Percentiles rank a stretch among this genome's conserved stretches.
phyloP scores from a whole-genome alignment of 2,888 invertebrate genomes.

The Nymphalis polychloros region DNA sequence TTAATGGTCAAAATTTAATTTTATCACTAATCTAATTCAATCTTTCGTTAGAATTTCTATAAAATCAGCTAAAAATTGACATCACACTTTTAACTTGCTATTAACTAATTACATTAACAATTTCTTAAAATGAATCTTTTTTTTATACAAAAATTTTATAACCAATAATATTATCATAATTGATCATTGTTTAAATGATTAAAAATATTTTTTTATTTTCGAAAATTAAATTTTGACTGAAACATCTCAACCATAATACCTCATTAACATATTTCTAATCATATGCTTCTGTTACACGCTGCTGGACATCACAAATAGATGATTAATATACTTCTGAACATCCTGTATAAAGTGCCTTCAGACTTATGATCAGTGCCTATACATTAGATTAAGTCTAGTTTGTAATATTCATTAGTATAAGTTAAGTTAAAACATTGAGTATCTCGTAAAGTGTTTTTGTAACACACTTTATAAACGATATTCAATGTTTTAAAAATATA shows the following conservation, averaged over 20 bases:
- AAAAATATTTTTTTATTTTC: neutral
- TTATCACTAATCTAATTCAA: neutral
- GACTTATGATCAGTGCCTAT: constrained; percentile 62
- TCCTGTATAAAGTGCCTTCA: constrained; percentile 58
- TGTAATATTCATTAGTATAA: neutral
- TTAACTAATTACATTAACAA: no score
- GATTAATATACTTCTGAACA: constrained; percentile 38
- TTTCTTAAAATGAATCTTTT: no score
- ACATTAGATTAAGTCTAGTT: constrained; percentile 25
- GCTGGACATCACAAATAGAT: constrained; percentile 59
- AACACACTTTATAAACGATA: neutral
- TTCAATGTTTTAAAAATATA: constrained; percentile 2
- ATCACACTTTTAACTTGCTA: no score
- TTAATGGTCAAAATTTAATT: constrained; percentile 2
- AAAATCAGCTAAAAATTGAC: no score
- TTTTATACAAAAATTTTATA: neutral
- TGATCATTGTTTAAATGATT: neutral
- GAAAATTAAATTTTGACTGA: constrained; percentile 29
- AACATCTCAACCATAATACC: constrained; percentile 8
- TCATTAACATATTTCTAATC: constrained; percentile 36
- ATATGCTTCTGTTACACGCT: constrained; percentile 64
- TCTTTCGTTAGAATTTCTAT: neutral
- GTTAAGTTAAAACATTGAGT: constrained; percentile 9
- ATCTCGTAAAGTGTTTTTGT: neutral
- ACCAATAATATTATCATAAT: neutral